A percentile compares a stretch with the other conserved stretches of the same genome.
These are phyloP conservation scores for Drosophila conformis DNA, from an alignment of 2,888 invertebrate genomes.

Conservation along the genomic window DNA sequence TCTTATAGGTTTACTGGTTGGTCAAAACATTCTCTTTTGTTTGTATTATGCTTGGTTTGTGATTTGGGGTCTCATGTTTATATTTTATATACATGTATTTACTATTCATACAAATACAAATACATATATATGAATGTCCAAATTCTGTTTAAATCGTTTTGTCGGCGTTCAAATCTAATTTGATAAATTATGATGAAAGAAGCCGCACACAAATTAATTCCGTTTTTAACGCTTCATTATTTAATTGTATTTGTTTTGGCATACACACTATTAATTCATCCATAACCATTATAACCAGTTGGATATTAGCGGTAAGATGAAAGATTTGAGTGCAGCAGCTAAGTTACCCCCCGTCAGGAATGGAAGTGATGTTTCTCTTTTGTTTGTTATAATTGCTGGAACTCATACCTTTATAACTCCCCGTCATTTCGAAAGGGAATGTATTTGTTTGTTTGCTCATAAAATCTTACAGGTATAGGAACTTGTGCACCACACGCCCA, in stretches of 20 bases:
- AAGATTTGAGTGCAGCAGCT: constrained; percentile 53
- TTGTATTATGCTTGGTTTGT: constrained; percentile 6
- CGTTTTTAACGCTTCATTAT: constrained; percentile 73
- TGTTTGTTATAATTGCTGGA: constrained; percentile 72
- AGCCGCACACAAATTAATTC: constrained; percentile 69
- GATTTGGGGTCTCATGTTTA: constrained; percentile 4
- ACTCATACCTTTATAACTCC: constrained; percentile 37
- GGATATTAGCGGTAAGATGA: constrained; percentile 71
- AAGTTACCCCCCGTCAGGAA: constrained; percentile 65
- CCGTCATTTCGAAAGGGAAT: constrained; percentile 10
- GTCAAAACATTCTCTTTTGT: constrained; percentile 19
- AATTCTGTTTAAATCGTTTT: constrained; percentile 53
- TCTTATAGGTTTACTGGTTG: not conserved
- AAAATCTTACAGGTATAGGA: not conserved
- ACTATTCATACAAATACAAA: not conserved
- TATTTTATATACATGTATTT: constrained; percentile 22
- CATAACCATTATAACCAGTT: constrained; percentile 74
- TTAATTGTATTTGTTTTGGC: constrained; percentile 77
- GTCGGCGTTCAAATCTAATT: constrained; percentile 55
- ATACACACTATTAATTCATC: constrained; percentile 66
- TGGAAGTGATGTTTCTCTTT: constrained; percentile 71
- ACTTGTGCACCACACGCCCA: constrained; percentile 5
- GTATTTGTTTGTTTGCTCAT: constrained; percentile 8
- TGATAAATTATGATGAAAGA: constrained; percentile 64
- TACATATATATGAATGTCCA: not conserved